Evolutionary conservation across 2,113 vertebrate genomes (phyloP).

Genomic region (Acrocephalus arundinaceus): DNA sequence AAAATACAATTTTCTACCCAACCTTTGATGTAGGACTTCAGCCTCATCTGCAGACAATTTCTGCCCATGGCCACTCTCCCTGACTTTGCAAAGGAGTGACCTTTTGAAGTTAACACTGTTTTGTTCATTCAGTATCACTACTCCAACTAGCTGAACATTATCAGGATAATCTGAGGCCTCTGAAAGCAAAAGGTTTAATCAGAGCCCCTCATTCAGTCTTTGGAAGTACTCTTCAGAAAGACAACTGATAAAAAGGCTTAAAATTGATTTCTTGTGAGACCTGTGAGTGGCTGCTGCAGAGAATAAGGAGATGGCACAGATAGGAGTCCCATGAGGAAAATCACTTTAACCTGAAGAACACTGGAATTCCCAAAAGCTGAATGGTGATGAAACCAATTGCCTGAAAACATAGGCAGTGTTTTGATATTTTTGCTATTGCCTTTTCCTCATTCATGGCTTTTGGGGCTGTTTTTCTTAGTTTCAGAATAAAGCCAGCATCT

Average conservation of each 20-base stretch:
- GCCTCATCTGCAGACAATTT: not conserved
- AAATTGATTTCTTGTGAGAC: constrained; percentile 9
- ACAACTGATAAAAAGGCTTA: not conserved
- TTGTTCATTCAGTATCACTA: not conserved
- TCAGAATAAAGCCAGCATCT: not conserved
- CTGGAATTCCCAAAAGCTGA: not conserved
- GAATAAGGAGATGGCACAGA: not conserved
- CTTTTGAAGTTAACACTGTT: not conserved
- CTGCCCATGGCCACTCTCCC: not conserved
- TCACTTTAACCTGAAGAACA: not conserved
- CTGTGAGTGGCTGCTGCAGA: not conserved
- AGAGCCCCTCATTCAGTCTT: not conserved
- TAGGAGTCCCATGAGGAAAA: not conserved
- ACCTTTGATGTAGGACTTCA: not conserved
- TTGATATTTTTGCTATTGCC: not conserved
- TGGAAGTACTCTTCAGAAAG: not conserved
- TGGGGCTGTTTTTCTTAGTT: not conserved
- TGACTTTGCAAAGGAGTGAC: not conserved
- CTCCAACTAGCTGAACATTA: not conserved
- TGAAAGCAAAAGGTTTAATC: constrained; percentile 21
- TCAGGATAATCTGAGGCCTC: not conserved
- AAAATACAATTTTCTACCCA: not conserved
- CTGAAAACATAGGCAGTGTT: not conserved
- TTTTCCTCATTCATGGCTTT: not conserved
- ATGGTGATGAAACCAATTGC: not conserved